Evolutionary conservation across 2,797 vertebrate genomes (phyloP).

Genomic region (Cyprinodon diabolis): DNA sequence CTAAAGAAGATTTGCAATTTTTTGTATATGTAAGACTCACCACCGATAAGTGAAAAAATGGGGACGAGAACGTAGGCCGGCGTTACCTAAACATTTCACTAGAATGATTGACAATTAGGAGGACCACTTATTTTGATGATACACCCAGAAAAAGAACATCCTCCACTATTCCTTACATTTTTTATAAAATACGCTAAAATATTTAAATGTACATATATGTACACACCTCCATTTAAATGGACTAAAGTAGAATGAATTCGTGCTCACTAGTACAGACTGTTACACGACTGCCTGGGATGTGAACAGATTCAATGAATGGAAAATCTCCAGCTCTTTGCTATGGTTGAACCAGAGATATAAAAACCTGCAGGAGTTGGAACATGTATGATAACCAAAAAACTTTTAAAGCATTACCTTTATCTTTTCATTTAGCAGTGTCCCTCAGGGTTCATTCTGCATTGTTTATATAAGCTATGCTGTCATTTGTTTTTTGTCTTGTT

Average conservation of each 20-base stretch:
- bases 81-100: too few relatives aligned
- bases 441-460: slow-evolving; percentile 29
- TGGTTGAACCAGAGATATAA: slow-evolving; percentile 12
- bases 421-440: slow-evolving; percentile 33
- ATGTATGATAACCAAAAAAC: slow-evolving; percentile 37
- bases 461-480: slow-evolving; percentile 20
- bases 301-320: slow-evolving; percentile 1
- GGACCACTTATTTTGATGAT: too few relatives aligned
- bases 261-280: slow-evolving; percentile 6
- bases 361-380: slow-evolving; percentile 35
- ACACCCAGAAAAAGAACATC: too few relatives aligned
- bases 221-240: background rate
- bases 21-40: too few relatives aligned
- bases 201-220: too few relatives aligned
- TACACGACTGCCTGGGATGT: background rate
- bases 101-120: too few relatives aligned
- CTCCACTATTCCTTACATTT: too few relatives aligned
- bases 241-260: background rate
- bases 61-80: too few relatives aligned
- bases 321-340: slow-evolving; percentile 15
- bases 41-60: too few relatives aligned
- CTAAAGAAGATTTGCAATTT: too few relatives aligned
- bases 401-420: slow-evolving; percentile 45
- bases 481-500: background rate
- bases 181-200: too few relatives aligned